These are phyloP conservation scores for Periparus ater DNA, from an alignment of 2,797 vertebrate genomes.

Conservation along the genomic window DNA sequence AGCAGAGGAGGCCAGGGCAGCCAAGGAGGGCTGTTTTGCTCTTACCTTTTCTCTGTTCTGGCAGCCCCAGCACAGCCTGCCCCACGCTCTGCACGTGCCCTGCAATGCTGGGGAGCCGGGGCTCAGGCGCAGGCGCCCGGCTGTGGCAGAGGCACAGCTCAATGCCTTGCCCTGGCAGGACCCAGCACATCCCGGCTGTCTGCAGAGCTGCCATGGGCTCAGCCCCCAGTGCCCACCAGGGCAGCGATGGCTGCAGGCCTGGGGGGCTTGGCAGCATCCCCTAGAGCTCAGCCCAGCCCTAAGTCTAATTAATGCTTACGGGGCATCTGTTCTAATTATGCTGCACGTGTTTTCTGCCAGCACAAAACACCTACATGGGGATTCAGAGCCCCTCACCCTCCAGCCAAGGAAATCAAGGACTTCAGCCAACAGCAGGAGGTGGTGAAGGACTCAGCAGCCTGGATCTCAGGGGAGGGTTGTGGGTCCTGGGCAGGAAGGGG, in stretches of 20 bases:
- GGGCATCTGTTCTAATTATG: background rate
- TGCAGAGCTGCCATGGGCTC: background rate
- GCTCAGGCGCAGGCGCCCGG: rapidly evolving
- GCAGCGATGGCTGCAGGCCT: background rate
- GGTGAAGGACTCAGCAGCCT: rapidly evolving
- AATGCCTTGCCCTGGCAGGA: background rate
- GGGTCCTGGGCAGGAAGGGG: background rate
- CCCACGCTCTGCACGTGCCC: background rate
- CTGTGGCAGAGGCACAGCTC: rapidly evolving
- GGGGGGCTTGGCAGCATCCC: background rate
- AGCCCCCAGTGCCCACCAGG: background rate
- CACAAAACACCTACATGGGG: rapidly evolving
- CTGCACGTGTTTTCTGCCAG: background rate
- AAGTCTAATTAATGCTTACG: background rate
- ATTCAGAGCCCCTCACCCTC: background rate
- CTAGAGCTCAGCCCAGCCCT: background rate
- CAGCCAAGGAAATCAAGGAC: background rate
- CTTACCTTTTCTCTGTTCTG: background rate
- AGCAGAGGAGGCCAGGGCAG: rapidly evolving
- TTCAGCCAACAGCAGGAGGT: background rate
- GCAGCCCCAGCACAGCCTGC: background rate
- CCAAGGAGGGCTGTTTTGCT: rapidly evolving
- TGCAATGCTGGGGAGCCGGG: rapidly evolving
- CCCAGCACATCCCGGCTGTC: rapidly evolving
- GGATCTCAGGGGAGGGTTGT: background rate